Conservation (phyloP, 1,140 invertebrate genomes). For the Cyrtorhinus lividipennis region DNA sequence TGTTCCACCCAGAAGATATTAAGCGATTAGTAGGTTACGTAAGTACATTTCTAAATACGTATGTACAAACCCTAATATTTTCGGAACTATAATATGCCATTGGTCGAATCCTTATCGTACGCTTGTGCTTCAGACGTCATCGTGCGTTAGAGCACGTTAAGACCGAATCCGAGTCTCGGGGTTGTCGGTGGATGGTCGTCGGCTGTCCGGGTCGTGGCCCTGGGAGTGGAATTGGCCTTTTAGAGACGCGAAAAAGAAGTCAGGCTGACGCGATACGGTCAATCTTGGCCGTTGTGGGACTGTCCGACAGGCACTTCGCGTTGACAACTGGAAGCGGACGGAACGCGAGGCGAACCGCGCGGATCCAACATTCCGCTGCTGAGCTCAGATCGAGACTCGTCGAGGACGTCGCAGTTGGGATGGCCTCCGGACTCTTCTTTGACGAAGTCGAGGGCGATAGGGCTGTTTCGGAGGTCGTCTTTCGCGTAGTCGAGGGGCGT, state of each 20-base stretch:
- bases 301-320: slow-evolving; percentile 15
- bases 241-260: neutral
- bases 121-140: no score
- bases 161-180: no score
- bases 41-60: no score
- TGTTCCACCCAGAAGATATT: no score
- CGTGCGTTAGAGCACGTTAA: no score
- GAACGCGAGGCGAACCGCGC: neutral
- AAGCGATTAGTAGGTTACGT: no score
- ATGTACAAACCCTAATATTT: no score
- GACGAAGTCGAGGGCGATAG: slow-evolving; percentile 22
- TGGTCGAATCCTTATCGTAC: no score
- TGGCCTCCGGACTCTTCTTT: slow-evolving; percentile 22
- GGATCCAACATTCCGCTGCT: neutral
- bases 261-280: slow-evolving; percentile 9
- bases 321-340: neutral
- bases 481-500: slow-evolving; percentile 22
- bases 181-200: no score
- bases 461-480: slow-evolving; percentile 22
- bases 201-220: no score
- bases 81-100: no score
- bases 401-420: slow-evolving; percentile 20
- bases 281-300: slow-evolving; percentile 22
- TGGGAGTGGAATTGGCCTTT: no score
- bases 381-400: neutral